Conservation (phyloP, 2,888 invertebrate genomes). For the Tholera decimalis region DNA sequence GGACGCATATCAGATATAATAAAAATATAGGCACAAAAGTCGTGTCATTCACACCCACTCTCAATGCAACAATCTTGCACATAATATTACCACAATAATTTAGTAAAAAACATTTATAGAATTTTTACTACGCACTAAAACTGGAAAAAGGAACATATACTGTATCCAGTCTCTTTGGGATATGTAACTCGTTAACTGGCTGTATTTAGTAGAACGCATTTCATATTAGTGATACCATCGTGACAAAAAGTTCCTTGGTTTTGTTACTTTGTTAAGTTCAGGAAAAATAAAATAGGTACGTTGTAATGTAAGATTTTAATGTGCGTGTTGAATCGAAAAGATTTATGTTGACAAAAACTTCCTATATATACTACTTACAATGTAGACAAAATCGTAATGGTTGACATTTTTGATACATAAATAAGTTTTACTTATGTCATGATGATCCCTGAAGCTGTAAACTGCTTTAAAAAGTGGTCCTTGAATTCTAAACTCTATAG, state of each 20-base stretch:
- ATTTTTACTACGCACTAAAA: conserved; percentile 79
- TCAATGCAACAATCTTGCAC: conserved; percentile 71
- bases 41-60: conserved; percentile 59
- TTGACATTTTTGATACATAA: too few relatives aligned
- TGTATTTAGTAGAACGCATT: conserved; percentile 64
- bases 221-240: conserved; percentile 57
- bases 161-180: conserved; percentile 64
- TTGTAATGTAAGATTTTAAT: conserved; percentile 37
- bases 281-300: conserved; percentile 24
- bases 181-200: conserved; percentile 63
- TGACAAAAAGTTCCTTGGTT: conserved; percentile 69
- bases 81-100: conserved; percentile 78
- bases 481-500: too few relatives aligned
- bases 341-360: conserved; percentile 33
- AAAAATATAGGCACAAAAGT: conserved; percentile 44
- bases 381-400: not conserved
- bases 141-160: conserved; percentile 63
- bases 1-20: conserved; percentile 33
- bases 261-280: conserved; percentile 65
- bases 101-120: conserved; percentile 76
- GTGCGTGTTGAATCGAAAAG: conserved; percentile 27
- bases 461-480: too few relatives aligned
- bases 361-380: not conserved
- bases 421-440: too few relatives aligned
- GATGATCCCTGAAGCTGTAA: too few relatives aligned